phyloP scores from a whole-genome alignment of 1,140 invertebrate genomes.

The Bombus breviceps region DNA sequence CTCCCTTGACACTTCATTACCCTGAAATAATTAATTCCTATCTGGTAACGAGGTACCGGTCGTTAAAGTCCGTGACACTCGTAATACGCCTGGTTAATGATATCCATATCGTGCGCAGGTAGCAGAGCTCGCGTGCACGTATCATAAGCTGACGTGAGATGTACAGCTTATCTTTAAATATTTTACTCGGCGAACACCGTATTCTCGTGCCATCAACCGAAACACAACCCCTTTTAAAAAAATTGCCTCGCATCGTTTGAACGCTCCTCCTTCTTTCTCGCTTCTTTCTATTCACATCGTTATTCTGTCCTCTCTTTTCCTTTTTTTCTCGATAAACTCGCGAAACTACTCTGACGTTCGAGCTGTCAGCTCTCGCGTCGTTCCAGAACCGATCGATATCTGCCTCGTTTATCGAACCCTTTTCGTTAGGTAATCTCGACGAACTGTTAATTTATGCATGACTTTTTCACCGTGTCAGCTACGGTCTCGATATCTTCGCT shows the following conservation, averaged over 20 bases:
- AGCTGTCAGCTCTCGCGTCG: neutral
- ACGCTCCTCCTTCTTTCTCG: neutral
- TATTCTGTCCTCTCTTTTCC: neutral
- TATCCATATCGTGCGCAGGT: slow-evolving; percentile 57
- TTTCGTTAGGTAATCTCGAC: neutral
- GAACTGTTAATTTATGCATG: slow-evolving; percentile 36
- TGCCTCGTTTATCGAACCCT: slow-evolving; percentile 8
- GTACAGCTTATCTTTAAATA: slow-evolving; percentile 59
- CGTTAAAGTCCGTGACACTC: slow-evolving; percentile 68
- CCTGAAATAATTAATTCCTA: slow-evolving; percentile 69
- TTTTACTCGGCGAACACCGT: slow-evolving; percentile 48
- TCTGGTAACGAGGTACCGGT: slow-evolving; percentile 62
- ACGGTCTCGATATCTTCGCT: neutral
- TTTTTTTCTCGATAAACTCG: neutral
- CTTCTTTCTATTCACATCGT: neutral
- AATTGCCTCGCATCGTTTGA: slow-evolving; percentile 42
- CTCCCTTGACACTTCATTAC: slow-evolving; percentile 69
- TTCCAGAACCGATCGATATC: slow-evolving; percentile 17
- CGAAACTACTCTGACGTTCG: neutral
- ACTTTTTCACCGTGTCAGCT: neutral
- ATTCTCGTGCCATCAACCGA: neutral
- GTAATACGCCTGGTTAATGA: slow-evolving; percentile 66
- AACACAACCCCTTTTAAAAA: slow-evolving; percentile 36
- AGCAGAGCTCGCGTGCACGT: slow-evolving; percentile 27
- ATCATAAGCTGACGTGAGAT: slow-evolving; percentile 64